Conservation (phyloP, 92 coral and sea anemone genomes). For the Blastomussa wellsi region DNA sequence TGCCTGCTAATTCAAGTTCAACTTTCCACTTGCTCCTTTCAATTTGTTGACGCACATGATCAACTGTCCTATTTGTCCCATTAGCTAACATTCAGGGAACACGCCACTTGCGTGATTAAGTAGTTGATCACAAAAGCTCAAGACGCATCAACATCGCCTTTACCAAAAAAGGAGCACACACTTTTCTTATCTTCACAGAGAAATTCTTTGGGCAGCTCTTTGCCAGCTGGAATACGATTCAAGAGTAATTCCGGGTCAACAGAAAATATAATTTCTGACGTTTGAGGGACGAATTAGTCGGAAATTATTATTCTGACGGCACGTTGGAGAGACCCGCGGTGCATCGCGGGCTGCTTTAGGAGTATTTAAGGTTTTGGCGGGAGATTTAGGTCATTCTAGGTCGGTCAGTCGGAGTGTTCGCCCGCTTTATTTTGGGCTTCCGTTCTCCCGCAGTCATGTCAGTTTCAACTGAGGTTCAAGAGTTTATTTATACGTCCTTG, state of each 20-base stretch:
- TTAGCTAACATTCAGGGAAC: not conserved
- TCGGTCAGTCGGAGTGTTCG: no score
- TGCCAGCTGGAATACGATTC: not conserved
- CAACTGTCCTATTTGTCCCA: not conserved
- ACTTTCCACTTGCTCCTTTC: not conserved
- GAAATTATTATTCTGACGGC: no score
- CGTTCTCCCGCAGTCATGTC: no score
- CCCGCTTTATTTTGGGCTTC: no score
- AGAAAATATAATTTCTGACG: no score
- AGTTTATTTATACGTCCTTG: no score
- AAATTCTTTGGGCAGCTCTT: not conserved
- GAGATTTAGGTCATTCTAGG: no score
- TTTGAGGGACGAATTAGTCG: no score
- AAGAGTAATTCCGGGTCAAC: constrained; percentile 7
- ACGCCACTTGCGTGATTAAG: not conserved
- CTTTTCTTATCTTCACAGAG: not conserved
- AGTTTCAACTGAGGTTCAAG: no score
- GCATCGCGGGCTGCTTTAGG: no score
- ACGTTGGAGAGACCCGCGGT: no score
- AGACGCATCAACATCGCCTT: not conserved
- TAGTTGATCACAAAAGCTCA: constrained; percentile 4
- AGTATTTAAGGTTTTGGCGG: no score
- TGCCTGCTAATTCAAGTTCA: not conserved
- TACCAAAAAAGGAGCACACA: not conserved
- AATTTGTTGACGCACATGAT: not conserved